Base-by-base conservation (phyloP, 2,888 invertebrate genomes). In the Acrocyrtus sp. region DNA sequence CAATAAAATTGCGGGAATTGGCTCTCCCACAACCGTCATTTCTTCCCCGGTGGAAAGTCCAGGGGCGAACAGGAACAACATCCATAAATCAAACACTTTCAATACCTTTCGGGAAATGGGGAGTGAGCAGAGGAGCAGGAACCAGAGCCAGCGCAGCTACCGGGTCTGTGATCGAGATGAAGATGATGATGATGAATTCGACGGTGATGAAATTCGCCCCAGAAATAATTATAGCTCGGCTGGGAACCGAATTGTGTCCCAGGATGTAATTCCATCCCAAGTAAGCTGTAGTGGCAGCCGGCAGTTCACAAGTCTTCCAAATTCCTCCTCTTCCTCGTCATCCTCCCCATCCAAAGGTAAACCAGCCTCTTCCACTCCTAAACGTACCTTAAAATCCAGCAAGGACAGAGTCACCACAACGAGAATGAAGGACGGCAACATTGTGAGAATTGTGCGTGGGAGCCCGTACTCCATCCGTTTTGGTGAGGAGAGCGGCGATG, bases 71-170 rank as follows among this genome's bases (percentile, higher is more conserved):
- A 45, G 48, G 45, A 50, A 61, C 27, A 65, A 34, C 22, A 75
- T 79, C 48, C 76, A 76, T 73, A 80, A 80, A 77, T 79, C 79
- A 74, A 79, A 76, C 61, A 79, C 79, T 56, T 79, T 76, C 72
- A 76, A 76, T 65, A 76, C 76, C 17, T 72, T 76, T 43, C 65
- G 68, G 29, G 76, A 76, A 65, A 54, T 74, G 47, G 53, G 34
- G 15, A 10, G 24, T 53, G 54, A 24, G 22, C 8, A 24, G 22
- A 45, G 45, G n/a, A 24, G 24, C 1, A n/a, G 45, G 3, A 27
- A 34, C 34, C 34, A 34, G 12, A 12, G 8, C 43, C 43, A 6
- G 26, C 19, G 24, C 1, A 43, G 54, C 39, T 34, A 34, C 12
- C 22, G 48, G 15, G 17, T n/a, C 19, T 62, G 70, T 62, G 62